A percentile compares a stretch with the other conserved stretches of the same genome.
Evolutionary conservation across 2,888 invertebrate genomes (phyloP).

Genomic region (Drosophila anomalata): DNA sequence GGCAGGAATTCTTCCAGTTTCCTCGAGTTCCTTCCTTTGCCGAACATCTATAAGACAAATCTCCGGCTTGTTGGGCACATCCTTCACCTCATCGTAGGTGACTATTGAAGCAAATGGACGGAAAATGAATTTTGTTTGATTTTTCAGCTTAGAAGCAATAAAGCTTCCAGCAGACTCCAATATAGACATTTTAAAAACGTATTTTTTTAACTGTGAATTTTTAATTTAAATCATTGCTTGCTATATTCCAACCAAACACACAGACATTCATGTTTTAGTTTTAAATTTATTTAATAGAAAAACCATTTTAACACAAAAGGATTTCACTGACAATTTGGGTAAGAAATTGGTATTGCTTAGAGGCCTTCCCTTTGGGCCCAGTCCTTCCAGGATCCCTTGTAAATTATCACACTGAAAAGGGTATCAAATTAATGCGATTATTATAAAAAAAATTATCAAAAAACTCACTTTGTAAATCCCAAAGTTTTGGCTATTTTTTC

Average conservation of each 20-base stretch:
- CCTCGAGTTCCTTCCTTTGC: neutral
- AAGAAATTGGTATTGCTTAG: neutral
- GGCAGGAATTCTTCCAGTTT: neutral
- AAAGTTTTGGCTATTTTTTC: constrained; percentile 48
- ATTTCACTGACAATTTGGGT: neutral
- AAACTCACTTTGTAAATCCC: constrained; percentile 56
- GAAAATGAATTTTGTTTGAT: neutral
- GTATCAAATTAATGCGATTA: too few relatives aligned
- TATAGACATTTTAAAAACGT: neutral
- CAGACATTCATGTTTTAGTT: neutral
- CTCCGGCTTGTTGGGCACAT: neutral
- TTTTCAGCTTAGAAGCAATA: neutral
- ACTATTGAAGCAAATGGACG: neutral
- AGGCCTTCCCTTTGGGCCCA: constrained; percentile 67
- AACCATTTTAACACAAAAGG: neutral
- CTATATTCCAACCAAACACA: neutral
- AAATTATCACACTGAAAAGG: constrained; percentile 55
- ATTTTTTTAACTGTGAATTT: neutral
- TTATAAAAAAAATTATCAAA: too few relatives aligned
- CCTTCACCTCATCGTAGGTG: neutral
- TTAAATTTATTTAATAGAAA: neutral
- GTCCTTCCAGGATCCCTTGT: constrained; percentile 65
- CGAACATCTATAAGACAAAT: constrained; percentile 2
- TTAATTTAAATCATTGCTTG: neutral
- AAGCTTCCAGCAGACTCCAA: neutral